These are phyloP conservation scores for Polyommatus icarus DNA, from an alignment of 2,888 invertebrate species.

Conservation along the genomic window DNA sequence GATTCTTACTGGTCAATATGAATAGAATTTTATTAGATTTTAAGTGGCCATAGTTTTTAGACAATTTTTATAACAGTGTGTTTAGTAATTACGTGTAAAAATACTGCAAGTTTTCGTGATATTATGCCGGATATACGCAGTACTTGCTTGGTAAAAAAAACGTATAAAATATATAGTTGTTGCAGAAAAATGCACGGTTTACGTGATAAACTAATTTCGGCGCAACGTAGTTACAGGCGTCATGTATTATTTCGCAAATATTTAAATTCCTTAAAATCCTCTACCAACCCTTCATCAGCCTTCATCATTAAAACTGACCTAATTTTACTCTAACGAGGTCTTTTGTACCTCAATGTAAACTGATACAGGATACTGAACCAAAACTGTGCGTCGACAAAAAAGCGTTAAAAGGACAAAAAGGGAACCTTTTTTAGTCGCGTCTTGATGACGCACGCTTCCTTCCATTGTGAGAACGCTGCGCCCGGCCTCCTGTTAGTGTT, in stretches of 20 bases:
- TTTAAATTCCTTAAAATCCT: neutral
- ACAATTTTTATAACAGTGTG: too few species aligned
- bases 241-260: neutral
- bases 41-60: too few species aligned
- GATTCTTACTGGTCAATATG: neutral
- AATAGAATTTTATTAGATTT: too few species aligned
- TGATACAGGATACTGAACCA: neutral
- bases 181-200: too few species aligned
- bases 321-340: neutral
- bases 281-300: neutral
- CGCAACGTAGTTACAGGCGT: too few species aligned
- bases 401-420: neutral
- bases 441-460: constrained; percentile 28
- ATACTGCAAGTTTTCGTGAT: too few species aligned
- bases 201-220: too few species aligned
- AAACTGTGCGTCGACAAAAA: neutral
- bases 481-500: neutral
- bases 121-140: too few species aligned
- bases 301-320: neutral
- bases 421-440: neutral
- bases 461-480: constrained; percentile 15
- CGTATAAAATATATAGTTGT: too few species aligned
- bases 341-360: neutral
- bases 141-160: too few species aligned
- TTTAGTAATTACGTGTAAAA: too few species aligned